Conservation (phyloP, 2,113 vertebrate species). For the Serinus canaria region DNA sequence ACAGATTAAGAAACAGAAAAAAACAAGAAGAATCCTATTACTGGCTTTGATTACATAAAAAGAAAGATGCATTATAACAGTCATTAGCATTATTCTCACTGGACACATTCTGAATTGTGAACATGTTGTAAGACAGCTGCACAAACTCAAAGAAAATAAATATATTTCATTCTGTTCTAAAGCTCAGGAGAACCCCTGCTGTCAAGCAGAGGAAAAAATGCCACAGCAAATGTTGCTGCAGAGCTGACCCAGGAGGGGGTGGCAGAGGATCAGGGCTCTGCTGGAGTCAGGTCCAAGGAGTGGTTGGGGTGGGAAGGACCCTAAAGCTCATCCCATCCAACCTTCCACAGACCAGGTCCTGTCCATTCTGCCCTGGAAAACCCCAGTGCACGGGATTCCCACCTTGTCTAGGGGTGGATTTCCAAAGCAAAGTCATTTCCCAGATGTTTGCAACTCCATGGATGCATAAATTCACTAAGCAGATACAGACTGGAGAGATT, state of each 20-base stretch:
- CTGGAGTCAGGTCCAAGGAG: not conserved
- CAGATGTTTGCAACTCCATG: too few relatives aligned
- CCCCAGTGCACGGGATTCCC: not conserved
- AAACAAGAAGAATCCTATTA: not conserved
- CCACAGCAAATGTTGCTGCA: not conserved
- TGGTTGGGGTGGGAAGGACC: not conserved
- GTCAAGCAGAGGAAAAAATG: not conserved
- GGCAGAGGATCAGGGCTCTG: not conserved
- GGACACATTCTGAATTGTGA: not conserved
- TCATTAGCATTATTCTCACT: not conserved
- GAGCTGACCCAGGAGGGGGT: constrained; percentile 33
- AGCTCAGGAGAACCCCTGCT: not conserved
- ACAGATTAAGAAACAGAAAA: not conserved
- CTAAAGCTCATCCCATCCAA: not conserved
- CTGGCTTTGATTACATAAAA: not conserved
- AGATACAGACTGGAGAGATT: not conserved
- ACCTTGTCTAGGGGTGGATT: not conserved
- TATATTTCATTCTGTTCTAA: not conserved
- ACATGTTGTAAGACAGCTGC: not conserved
- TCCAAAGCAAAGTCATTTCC: not conserved
- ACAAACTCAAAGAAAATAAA: not conserved
- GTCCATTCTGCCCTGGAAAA: not conserved
- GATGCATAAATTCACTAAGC: not conserved
- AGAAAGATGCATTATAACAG: not conserved
- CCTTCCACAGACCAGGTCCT: not conserved